Evolutionary conservation across 1,140 invertebrate genomes (phyloP), one percentile per base, ranked within the genome.

Genomic region (Yoshiicerus persimilis): DNA sequence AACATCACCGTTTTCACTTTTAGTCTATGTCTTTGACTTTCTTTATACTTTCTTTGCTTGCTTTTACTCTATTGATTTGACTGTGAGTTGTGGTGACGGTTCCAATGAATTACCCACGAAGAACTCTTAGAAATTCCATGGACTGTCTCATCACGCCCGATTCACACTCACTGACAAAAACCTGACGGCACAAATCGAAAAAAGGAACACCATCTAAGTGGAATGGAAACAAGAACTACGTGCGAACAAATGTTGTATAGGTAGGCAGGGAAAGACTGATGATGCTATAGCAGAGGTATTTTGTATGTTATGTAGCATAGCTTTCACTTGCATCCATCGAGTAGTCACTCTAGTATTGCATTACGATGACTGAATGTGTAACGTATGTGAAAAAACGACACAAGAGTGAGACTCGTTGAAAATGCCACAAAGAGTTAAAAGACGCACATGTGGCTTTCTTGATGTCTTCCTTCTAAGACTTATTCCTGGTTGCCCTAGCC

Each of bases 11-110:
- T 9, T 80, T 80, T 80, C 16, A 80, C 16, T 20, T 16, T 36
- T 16, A 20, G 34, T 66, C 62, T 66, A 66, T 47, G 11, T 16
- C 62, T 66, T 34, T 34, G 75, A 38, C 75, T 80, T 80, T 80
- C 75, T 20, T 11, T 85, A 11, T 38, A 30, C 25, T 62, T 85
- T 36, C 4, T n/a, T 84, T 84, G n/a, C n/a, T 83, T 83, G 38
- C 77, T 39, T 38, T 38, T 4, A 27, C 20, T 80, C 8, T 34
- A 38, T 85, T 62, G 38, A 47, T 25, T 85, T 30, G 38, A 25
- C 83, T 85, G 25, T 85, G 83, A 85, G 83, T 85, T 85, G 83
- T 62, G 83, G 83, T 85, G 83, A 85, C 83, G 83, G 38, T 85
- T 85, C 83, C 83, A 62, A 85, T 85, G 47, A 62, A 85, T 85